Conservation (phyloP, 2,888 invertebrate species). For the Chymomyza caudatula region DNA sequence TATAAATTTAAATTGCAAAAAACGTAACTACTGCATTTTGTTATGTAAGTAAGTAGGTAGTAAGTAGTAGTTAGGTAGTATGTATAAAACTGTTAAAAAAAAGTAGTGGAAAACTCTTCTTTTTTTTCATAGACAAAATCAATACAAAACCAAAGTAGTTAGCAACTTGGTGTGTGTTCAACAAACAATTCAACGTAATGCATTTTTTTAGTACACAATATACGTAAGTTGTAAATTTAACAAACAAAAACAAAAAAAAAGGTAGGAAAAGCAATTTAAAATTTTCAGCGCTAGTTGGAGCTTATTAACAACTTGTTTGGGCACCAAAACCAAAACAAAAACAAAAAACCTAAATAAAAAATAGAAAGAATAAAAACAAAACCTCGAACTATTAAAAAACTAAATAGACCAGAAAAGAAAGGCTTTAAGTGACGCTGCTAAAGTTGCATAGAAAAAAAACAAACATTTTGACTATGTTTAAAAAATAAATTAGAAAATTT, state of each 20-base stretch:
- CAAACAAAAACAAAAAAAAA: constrained; percentile 36
- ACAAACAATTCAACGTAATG: constrained; percentile 54
- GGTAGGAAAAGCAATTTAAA: constrained; percentile 37
- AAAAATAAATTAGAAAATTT: neutral
- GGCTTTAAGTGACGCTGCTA: constrained; percentile 49
- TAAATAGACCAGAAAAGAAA: constrained; percentile 10
- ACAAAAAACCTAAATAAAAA: constrained; percentile 5
- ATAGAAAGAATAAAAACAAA: neutral
- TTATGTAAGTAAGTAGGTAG: constrained; percentile 29
- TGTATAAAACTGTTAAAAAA: constrained; percentile 34
- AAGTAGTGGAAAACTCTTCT: constrained; percentile 17
- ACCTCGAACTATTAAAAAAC: neutral
- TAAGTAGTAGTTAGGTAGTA: constrained; percentile 19
- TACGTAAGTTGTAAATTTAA: constrained; percentile 4
- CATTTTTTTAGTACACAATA: constrained; percentile 13
- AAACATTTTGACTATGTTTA: neutral
- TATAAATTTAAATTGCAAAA: constrained; percentile 53
- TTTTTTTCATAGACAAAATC: constrained; percentile 38
- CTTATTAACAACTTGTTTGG: constrained; percentile 29
- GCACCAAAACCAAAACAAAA: constrained; percentile 18
- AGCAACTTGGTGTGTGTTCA: constrained; percentile 45
- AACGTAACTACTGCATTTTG: constrained; percentile 57
- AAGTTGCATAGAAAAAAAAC: constrained; percentile 67
- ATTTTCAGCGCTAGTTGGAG: constrained; percentile 30
- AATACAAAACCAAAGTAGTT: constrained; percentile 52